Evolutionary conservation across 1,140 invertebrate species (phyloP).

Genomic region (Ostrea edulis): DNA sequence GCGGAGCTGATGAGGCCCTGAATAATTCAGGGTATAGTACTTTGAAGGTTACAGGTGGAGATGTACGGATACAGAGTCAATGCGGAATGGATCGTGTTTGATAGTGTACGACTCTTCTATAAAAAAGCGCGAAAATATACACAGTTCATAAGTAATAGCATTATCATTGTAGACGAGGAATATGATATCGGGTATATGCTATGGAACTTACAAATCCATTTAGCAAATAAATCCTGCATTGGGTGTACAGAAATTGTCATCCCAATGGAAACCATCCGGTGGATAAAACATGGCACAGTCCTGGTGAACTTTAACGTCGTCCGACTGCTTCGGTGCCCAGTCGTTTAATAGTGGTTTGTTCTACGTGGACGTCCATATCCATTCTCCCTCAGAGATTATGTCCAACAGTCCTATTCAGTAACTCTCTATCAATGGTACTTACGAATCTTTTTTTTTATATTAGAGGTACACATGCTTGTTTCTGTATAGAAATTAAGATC

Average conservation of each 20-base stretch:
- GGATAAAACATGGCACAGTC: conserved; percentile 11
- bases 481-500: no score
- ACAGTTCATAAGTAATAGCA: no score
- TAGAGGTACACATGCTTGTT: background rate
- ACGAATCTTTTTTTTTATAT: background rate
- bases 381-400: background rate
- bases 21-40: no score
- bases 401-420: background rate
- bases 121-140: no score
- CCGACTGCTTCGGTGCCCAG: background rate
- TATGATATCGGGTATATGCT: no score
- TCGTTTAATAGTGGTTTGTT: background rate
- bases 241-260: background rate
- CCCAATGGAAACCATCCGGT: background rate
- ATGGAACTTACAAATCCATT: conserved; percentile 19
- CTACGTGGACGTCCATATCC: background rate
- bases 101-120: no score
- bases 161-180: no score
- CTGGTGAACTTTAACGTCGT: background rate
- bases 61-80: no score
- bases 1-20: no score
- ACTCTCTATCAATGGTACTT: background rate
- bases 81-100: no score
- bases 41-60: no score
- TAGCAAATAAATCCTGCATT: background rate